These are phyloP conservation scores for Sesia bembeciformis DNA, from an alignment of 2,888 invertebrate species.

Conservation along the genomic window DNA sequence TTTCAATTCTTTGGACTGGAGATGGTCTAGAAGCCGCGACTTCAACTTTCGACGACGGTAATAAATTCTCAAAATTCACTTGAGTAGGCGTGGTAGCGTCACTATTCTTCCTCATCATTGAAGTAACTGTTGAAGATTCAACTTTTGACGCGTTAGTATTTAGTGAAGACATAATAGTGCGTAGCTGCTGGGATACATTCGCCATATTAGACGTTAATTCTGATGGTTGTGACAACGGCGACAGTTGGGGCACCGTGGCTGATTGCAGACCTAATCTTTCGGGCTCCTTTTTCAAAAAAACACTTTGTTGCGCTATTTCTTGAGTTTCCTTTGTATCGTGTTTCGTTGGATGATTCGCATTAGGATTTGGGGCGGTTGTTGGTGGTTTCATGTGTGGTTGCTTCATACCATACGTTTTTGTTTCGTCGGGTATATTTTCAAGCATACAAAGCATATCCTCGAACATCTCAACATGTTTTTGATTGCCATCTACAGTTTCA, in stretches of 20 bases:
- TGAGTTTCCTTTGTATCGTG: conserved; percentile 35
- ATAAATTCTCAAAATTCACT: conserved; percentile 66
- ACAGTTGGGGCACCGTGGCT: conserved; percentile 78
- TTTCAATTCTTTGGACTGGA: conserved; percentile 51
- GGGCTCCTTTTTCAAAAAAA: conserved; percentile 43
- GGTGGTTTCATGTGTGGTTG: conserved; percentile 27
- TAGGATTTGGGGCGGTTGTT: conserved; percentile 16
- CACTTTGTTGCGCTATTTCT: conserved; percentile 29
- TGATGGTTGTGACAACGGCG: conserved; percentile 81
- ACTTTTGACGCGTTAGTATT: conserved; percentile 68
- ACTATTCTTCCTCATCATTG: conserved; percentile 61
- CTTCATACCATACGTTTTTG: conserved; percentile 44
- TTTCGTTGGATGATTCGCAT: conserved; percentile 22
- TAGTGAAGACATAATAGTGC: conserved; percentile 79
- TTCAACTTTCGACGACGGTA: conserved; percentile 69
- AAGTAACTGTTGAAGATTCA: conserved; percentile 51
- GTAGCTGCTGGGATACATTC: conserved; percentile 80
- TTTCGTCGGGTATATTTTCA: conserved; percentile 75
- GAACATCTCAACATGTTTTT: conserved; percentile 76
- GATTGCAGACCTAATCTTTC: conserved; percentile 55
- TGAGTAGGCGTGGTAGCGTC: conserved; percentile 59
- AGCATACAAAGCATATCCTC: conserved; percentile 82
- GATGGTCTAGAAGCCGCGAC: conserved; percentile 51
- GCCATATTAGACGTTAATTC: conserved; percentile 82
- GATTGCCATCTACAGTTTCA: conserved; percentile 66